Conservation (phyloP, 2,888 invertebrate species). For the Epinotia brunnichana region DNA sequence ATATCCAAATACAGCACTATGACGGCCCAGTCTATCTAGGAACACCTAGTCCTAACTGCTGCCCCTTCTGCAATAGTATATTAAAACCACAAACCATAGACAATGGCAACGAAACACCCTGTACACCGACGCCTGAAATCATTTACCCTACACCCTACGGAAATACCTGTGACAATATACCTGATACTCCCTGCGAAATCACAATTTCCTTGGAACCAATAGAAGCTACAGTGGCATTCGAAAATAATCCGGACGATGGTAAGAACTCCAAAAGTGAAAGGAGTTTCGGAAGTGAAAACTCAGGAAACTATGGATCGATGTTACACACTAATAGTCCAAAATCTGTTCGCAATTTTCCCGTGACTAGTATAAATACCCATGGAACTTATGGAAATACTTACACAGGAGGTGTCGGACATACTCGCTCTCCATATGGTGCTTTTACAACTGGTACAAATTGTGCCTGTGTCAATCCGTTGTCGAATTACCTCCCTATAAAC, state of each 20-base stretch:
- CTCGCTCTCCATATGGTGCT: not conserved
- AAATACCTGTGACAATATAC: slow-evolving; percentile 8
- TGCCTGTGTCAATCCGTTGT: slow-evolving; percentile 45
- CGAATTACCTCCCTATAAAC: slow-evolving; percentile 50
- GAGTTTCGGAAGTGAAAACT: not conserved
- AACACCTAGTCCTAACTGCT: slow-evolving; percentile 38
- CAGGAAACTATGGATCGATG: not conserved
- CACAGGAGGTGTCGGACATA: not conserved
- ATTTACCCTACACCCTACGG: slow-evolving; percentile 12
- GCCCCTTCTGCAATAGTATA: slow-evolving; percentile 32
- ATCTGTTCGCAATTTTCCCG: not conserved
- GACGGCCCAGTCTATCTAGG: slow-evolving; percentile 62
- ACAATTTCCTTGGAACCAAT: not conserved
- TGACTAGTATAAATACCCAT: not conserved
- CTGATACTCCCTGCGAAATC: not conserved
- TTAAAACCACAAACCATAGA: not conserved
- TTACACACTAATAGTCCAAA: slow-evolving; percentile 10
- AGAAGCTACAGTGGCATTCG: not conserved
- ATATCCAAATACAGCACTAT: slow-evolving; percentile 64
- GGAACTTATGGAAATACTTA: not conserved
- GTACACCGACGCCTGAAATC: not conserved
- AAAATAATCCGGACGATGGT: not conserved
- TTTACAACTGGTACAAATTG: not conserved
- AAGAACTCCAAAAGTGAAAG: not conserved
- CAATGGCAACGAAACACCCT: not conserved